phyloP scores from a whole-genome alignment of 1,140 invertebrate species.

The Solen grandis region DNA sequence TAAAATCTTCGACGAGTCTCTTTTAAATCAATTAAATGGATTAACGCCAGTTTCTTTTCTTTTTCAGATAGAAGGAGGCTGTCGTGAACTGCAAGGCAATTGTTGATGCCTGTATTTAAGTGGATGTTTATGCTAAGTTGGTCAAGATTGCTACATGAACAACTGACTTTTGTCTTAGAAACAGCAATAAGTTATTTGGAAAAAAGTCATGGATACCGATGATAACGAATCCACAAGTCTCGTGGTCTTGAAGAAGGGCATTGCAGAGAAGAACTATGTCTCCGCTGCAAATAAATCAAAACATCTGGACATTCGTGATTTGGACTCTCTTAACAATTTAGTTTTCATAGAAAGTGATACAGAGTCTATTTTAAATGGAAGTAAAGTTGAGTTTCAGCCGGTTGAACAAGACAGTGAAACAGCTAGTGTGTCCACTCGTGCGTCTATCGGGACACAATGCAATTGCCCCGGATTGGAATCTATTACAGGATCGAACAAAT shows the following conservation, averaged over 20 bases:
- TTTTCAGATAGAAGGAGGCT: too few relatives aligned
- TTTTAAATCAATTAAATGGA: too few relatives aligned
- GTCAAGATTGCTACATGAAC: too few relatives aligned
- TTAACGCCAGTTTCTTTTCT: too few relatives aligned
- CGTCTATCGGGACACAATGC: neutral
- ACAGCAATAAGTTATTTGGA: too few relatives aligned
- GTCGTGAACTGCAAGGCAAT: too few relatives aligned
- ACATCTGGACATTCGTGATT: slow-evolving; percentile 12
- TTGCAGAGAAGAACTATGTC: neutral
- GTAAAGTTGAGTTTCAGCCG: neutral
- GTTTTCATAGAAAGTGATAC: slow-evolving; percentile 35
- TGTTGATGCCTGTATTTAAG: too few relatives aligned
- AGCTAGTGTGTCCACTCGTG: neutral
- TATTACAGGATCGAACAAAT: neutral
- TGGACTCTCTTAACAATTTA: slow-evolving; percentile 46
- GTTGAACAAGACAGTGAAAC: neutral
- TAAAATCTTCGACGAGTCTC: too few relatives aligned
- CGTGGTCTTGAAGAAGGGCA: neutral
- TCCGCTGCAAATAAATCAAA: neutral
- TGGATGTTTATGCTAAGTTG: too few relatives aligned
- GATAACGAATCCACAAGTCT: neutral
- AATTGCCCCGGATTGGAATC: neutral
- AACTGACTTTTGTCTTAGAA: too few relatives aligned
- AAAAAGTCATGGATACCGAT: neutral
- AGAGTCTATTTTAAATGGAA: slow-evolving; percentile 9